Evolutionary conservation across 2,888 invertebrate genomes (phyloP), one percentile per base, ranked within the genome.

Genomic region (Tipula vernalis): DNA sequence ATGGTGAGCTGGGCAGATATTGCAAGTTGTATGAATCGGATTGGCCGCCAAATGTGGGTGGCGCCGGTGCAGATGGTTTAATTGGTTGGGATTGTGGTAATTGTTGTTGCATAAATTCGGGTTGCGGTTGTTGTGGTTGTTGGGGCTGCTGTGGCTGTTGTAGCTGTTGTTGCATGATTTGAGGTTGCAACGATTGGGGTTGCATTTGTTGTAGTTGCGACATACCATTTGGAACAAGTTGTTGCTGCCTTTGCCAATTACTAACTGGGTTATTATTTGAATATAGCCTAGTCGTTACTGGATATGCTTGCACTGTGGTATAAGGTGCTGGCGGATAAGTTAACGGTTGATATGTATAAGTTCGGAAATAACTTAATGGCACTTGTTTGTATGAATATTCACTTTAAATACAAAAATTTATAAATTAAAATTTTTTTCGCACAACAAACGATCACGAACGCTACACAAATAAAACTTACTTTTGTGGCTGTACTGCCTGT

Each of bases 271-370:
- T 84, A n/a, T 36, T 71, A 44, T 42, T 44, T 28, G 42, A 83
- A 42, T 83, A 71, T 2, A 86, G 12, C n/a, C 83, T 36, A 4
- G 51, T 39, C 15, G 87, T 71, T 15, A 85, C 83, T 4, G 57
- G 83, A 39, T 87, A 87, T 12, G 87, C 47, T 8, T 83, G 85
- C 10, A 86, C 85, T 36, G 83, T 71, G 0, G 86, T 87, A 83
- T 87, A 86, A 71, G 87, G 36, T 86, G 87, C 88, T 41, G 89
- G 88, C 3, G 87, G 87, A 18, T 89, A 89, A 3, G 89, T 87
- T 42, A 91, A 86, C 2, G 91, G 91, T 84, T 91, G 91, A 85
- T 91, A 91, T 5, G 91, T 91, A 88, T 91, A 91, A 0, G 91
- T 91, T 18, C 91, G 91, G 87, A 91, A 91, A 87, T 91, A 91